These are phyloP conservation scores for Atlantisia rogersi DNA, from an alignment of 2,113 vertebrate species.

Conservation along the genomic window DNA sequence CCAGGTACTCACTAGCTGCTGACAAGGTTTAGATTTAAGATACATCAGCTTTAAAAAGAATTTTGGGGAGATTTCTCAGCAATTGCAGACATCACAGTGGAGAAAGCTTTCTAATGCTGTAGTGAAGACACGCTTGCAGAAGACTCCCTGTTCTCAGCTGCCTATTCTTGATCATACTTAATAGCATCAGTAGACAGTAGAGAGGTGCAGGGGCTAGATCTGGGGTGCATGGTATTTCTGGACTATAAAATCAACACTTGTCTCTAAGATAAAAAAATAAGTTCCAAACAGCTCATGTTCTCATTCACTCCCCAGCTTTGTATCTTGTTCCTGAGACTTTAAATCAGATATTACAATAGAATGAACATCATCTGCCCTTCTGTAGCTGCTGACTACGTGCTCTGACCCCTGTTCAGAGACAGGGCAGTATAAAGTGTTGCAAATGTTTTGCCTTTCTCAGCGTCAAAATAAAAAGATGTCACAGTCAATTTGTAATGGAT, in stretches of 20 bases:
- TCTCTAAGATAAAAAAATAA: background rate
- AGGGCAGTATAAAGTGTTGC: background rate
- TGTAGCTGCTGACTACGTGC: background rate
- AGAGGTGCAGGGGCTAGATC: background rate
- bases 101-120: background rate
- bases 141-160: background rate
- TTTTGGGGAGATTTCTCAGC: background rate
- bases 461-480: background rate
- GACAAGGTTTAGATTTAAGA: background rate
- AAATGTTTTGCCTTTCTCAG: background rate
- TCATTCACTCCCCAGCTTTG: background rate
- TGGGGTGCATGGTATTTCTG: accelerated
- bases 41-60: background rate
- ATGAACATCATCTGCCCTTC: background rate
- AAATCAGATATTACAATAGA: background rate
- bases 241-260: background rate
- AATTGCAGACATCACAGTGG: background rate
- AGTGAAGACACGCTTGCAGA: background rate
- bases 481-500: background rate
- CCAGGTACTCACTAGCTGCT: background rate
- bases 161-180: accelerated
- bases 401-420: background rate
- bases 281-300: background rate
- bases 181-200: background rate
- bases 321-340: background rate